Conservation (phyloP, 2,797 vertebrate species). For the Malacoraja senta region DNA sequence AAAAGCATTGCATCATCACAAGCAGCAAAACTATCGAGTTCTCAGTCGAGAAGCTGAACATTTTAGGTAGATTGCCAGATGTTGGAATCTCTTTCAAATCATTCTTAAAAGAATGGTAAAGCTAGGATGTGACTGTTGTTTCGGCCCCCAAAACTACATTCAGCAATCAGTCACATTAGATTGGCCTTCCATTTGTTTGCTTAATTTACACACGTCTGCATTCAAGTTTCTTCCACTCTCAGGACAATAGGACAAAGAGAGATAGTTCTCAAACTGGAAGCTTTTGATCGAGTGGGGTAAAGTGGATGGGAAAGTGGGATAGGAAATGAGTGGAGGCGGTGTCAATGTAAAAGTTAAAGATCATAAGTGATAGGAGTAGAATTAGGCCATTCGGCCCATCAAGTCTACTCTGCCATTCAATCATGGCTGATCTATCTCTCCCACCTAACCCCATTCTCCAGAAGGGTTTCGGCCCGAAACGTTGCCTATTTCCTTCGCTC, state of each 20-base stretch:
- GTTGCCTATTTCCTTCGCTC: no score
- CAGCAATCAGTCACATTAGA: not conserved
- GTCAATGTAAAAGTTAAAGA: not conserved
- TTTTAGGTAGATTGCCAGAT: not conserved
- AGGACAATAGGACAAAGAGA: not conserved
- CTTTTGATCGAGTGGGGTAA: not conserved
- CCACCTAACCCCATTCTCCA: no score
- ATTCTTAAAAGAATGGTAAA: not conserved
- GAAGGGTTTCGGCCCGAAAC: no score
- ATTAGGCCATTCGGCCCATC: no score
- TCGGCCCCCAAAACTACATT: no score
- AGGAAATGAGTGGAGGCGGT: no score
- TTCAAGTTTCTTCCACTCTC: not conserved
- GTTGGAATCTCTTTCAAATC: not conserved
- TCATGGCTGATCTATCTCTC: no score
- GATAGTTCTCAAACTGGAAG: not conserved
- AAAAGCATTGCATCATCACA: no score
- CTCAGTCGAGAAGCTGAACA: not conserved
- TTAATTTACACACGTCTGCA: not conserved
- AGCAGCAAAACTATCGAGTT: not conserved
- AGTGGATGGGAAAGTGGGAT: no score
- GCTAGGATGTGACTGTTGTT: no score
- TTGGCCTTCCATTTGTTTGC: not conserved
- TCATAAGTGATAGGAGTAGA: no score
- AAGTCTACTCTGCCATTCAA: no score